phyloP scores from a whole-genome alignment of 2,888 invertebrate genomes.

The Melanotus villosus region DNA sequence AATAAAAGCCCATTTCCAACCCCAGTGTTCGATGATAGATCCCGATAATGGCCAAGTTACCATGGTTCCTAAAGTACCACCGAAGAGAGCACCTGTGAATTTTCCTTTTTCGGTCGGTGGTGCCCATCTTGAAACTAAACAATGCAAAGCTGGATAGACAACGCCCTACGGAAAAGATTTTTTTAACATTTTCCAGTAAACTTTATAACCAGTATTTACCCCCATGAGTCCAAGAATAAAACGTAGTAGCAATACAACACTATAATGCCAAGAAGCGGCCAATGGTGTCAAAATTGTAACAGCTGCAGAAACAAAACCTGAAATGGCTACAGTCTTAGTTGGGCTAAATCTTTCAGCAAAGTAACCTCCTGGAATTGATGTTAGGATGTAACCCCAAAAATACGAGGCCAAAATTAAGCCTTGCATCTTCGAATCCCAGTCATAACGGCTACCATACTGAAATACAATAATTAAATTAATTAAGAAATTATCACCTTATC shows the following conservation, averaged over 20 bases:
- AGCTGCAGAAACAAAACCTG: conserved; percentile 70
- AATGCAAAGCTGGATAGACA: conserved; percentile 63
- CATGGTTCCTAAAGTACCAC: conserved; percentile 70
- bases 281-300: conserved; percentile 75
- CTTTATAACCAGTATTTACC: too few relatives aligned
- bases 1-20: conserved; percentile 65
- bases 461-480: background rate
- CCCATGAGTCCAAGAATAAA: conserved; percentile 76
- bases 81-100: conserved; percentile 69
- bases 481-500: too few relatives aligned
- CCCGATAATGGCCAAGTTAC: conserved; percentile 69
- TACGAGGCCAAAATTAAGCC: conserved; percentile 77
- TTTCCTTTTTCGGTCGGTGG: conserved; percentile 70
- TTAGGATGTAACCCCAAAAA: conserved; percentile 79
- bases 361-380: conserved; percentile 77
- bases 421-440: conserved; percentile 76
- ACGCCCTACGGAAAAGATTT: conserved; percentile 63
- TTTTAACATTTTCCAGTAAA: too few relatives aligned
- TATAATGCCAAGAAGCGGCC: conserved; percentile 73
- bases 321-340: conserved; percentile 72
- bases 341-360: conserved; percentile 78
- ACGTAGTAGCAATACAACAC: conserved; percentile 72
- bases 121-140: conserved; percentile 67
- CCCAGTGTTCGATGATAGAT: conserved; percentile 63
- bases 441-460: conserved; percentile 69